Percentiles rank a stretch among this genome's conserved stretches.
Evolutionary conservation across 2,797 vertebrate species (phyloP).

Genomic region (Semaprochilodus insignis): DNA sequence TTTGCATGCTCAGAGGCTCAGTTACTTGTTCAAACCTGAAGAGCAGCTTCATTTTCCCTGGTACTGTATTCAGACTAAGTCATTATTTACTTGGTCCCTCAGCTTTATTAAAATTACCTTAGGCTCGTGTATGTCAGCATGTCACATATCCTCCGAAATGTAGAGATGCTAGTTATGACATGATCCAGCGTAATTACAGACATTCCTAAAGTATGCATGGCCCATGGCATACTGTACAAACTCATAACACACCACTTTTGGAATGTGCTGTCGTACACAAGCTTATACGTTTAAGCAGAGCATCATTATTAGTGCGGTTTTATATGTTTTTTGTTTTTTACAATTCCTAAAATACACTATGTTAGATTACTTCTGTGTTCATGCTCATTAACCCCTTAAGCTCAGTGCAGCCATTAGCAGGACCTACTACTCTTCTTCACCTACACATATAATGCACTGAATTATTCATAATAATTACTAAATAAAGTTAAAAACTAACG

Average conservation of each 20-base stretch:
- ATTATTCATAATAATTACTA: background rate
- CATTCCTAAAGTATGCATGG: slow-evolving; percentile 42
- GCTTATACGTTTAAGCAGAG: background rate
- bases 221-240: slow-evolving; percentile 1
- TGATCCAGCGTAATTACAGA: slow-evolving; percentile 25
- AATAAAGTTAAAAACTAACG: background rate
- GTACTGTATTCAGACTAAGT: background rate
- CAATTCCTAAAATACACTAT: no score
- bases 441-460: background rate
- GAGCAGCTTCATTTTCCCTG: background rate
- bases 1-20: background rate
- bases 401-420: background rate
- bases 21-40: background rate
- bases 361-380: no score
- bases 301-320: no score
- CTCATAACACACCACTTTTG: slow-evolving; percentile 4
- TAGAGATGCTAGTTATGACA: slow-evolving; percentile 46
- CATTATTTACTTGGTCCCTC: background rate
- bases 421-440: background rate
- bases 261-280: slow-evolving; percentile 18
- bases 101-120: slow-evolving; percentile 2
- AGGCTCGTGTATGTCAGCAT: slow-evolving; percentile 42
- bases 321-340: background rate
- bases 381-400: background rate
- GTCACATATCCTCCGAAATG: slow-evolving; percentile 12